phyloP scores from a whole-genome alignment of 2,113 vertebrate species.

The Pardalotus punctatus region DNA sequence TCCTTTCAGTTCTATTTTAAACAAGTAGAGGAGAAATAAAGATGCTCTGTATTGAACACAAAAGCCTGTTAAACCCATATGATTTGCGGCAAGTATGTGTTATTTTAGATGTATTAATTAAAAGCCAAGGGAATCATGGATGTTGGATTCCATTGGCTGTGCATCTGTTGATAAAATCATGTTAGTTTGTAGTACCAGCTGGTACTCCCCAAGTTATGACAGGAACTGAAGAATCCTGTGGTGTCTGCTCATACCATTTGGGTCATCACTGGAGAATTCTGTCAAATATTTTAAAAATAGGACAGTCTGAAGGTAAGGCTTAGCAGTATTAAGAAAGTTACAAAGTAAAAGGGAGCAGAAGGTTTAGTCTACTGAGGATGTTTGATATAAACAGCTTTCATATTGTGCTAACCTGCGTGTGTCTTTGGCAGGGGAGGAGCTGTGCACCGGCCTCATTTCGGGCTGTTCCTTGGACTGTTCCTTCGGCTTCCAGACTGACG shows the following conservation, averaged over 20 bases:
- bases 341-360: neutral
- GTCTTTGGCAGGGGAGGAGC: conserved; percentile 79
- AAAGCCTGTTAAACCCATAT: neutral
- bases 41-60: neutral
- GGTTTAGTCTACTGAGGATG: neutral
- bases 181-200: neutral
- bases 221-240: neutral
- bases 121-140: neutral
- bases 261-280: neutral
- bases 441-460: conserved; percentile 74
- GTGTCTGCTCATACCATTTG: neutral
- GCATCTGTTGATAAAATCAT: neutral
- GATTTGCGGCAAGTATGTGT: neutral
- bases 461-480: conserved; percentile 83
- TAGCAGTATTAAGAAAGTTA: neutral
- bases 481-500: conserved; percentile 82
- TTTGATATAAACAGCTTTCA: neutral
- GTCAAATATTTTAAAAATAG: neutral
- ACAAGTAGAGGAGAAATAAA: neutral
- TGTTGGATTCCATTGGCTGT: neutral
- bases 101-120: neutral
- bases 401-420: neutral
- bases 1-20: neutral
- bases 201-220: neutral
- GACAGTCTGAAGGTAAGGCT: neutral